Evolutionary conservation across 2,888 invertebrate species (phyloP).

Genomic region (Parnassius apollo): DNA sequence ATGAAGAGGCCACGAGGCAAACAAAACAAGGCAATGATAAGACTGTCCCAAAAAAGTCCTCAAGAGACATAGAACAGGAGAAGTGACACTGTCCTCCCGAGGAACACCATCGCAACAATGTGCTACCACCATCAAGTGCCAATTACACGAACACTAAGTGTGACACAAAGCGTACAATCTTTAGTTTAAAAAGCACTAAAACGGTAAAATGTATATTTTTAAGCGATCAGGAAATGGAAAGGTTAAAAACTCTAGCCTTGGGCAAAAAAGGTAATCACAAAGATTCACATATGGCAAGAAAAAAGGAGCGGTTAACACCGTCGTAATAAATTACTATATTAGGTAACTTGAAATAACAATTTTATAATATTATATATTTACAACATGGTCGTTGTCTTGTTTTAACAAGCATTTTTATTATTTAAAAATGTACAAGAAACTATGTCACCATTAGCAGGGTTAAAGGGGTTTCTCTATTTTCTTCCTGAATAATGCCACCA

Average conservation of each 20-base stretch:
- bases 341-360: too few relatives aligned
- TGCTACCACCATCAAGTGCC: constrained; percentile 38
- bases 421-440: too few relatives aligned
- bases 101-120: constrained; percentile 31
- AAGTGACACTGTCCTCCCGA: constrained; percentile 58
- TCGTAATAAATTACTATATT: too few relatives aligned
- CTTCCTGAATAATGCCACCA: too few relatives aligned
- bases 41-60: constrained; percentile 35
- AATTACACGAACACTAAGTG: constrained; percentile 45
- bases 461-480: too few relatives aligned
- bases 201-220: constrained; percentile 7
- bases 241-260: constrained; percentile 8
- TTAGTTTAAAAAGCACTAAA: background rate
- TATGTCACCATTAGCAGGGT: too few relatives aligned
- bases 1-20: constrained; percentile 33
- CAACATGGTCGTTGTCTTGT: too few relatives aligned
- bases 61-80: constrained; percentile 51
- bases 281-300: background rate
- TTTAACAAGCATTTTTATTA: too few relatives aligned
- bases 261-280: background rate
- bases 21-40: constrained; percentile 22
- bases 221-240: constrained; percentile 15
- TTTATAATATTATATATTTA: too few relatives aligned
- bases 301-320: too few relatives aligned
- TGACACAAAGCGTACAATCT: constrained; percentile 49